Evolutionary conservation across 2,888 invertebrate species (phyloP).

Genomic region (Alcis repandata): DNA sequence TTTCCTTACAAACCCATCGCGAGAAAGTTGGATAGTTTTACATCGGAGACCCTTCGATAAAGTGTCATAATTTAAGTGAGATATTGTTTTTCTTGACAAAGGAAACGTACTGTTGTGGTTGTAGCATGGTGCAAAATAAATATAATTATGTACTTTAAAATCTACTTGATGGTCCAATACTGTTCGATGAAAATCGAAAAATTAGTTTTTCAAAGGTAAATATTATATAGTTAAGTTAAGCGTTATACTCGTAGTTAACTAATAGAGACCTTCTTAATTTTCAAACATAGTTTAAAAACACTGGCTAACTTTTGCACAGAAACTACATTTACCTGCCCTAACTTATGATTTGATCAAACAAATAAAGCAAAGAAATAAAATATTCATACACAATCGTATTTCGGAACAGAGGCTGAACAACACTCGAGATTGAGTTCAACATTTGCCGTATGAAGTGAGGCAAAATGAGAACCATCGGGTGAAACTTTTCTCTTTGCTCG

Average conservation of each 20-base stretch:
- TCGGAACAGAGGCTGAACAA: slow-evolving; percentile 57
- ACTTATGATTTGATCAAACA: slow-evolving; percentile 29
- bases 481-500: slow-evolving; percentile 80
- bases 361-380: slow-evolving; percentile 46
- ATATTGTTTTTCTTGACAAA: slow-evolving; percentile 61
- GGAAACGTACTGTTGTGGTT: background rate
- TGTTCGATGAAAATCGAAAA: too few relatives aligned
- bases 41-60: slow-evolving; percentile 78
- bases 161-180: too few relatives aligned
- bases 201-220: too few relatives aligned
- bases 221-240: too few relatives aligned
- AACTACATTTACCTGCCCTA: slow-evolving; percentile 9
- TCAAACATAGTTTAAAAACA: background rate
- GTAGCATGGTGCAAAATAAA: background rate
- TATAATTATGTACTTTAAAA: too few relatives aligned
- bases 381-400: slow-evolving; percentile 52
- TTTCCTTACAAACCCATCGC: slow-evolving; percentile 72
- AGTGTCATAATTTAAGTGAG: slow-evolving; percentile 80
- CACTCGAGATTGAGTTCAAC: slow-evolving; percentile 61
- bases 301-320: slow-evolving; percentile 2
- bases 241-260: too few relatives aligned
- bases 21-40: slow-evolving; percentile 78
- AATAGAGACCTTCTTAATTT: background rate
- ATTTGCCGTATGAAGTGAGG: slow-evolving; percentile 67
- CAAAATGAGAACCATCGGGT: slow-evolving; percentile 73